phyloP scores from a whole-genome alignment of 2,888 invertebrate species.

The Melipona beecheii region DNA sequence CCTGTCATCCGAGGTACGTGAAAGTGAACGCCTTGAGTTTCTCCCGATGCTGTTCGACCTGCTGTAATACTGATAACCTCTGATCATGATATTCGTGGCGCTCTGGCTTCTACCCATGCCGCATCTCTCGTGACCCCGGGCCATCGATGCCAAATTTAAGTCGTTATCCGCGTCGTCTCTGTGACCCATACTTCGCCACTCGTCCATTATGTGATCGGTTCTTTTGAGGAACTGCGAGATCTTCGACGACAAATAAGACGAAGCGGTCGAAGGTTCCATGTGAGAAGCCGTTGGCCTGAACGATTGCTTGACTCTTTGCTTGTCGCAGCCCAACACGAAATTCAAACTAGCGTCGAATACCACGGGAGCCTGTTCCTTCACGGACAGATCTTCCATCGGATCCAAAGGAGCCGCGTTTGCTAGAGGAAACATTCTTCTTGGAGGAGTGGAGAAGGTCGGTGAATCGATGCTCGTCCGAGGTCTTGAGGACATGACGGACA shows the following conservation, averaged over 20 bases:
- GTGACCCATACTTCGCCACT: conserved; percentile 91
- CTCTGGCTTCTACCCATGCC: conserved; percentile 86
- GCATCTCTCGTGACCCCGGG: conserved; percentile 54
- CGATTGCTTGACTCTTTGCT: conserved; percentile 88
- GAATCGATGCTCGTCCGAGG: conserved; percentile 45
- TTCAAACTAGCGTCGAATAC: conserved; percentile 93
- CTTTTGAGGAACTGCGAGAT: conserved; percentile 92
- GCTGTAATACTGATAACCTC: conserved; percentile 90
- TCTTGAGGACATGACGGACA: conserved; percentile 52
- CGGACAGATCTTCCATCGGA: conserved; percentile 86
- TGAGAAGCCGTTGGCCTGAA: conserved; percentile 91
- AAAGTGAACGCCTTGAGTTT: conserved; percentile 71
- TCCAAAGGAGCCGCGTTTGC: conserved; percentile 81
- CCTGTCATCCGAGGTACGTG: conserved; percentile 75
- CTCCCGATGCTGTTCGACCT: conserved; percentile 81
- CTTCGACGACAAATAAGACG: conserved; percentile 90
- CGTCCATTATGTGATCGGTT: conserved; percentile 95
- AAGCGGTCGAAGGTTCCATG: conserved; percentile 90
- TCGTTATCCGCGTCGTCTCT: conserved; percentile 85
- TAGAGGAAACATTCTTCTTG: conserved; percentile 90
- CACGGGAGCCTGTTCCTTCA: conserved; percentile 91
- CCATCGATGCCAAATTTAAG: conserved; percentile 57
- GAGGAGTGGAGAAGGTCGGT: conserved; percentile 74
- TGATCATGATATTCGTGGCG: conserved; percentile 93
- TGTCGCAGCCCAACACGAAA: conserved; percentile 91